Base-by-base conservation (phyloP, 2,113 vertebrate genomes). In the Calyptommatus sinebrachiatus region DNA sequence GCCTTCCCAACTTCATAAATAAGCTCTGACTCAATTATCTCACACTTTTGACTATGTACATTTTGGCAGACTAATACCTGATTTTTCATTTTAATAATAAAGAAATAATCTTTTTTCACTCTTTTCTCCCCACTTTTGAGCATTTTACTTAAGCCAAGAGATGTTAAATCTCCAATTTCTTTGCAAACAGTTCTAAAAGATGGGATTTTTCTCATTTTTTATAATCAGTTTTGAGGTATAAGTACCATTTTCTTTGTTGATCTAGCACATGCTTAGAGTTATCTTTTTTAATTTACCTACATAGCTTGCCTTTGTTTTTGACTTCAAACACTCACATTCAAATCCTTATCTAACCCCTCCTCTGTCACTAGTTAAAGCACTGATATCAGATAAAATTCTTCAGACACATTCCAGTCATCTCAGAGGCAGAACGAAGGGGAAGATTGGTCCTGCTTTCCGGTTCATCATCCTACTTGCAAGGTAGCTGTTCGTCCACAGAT, bases 151-250 rank as follows among this genome's bases (percentile, higher is more conserved):
- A 75, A 84, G 81, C 24, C 63, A 60, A 75, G 76, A 85, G 28
- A 57, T 50, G 66, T 21, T 0, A 24, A 78, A 65, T 76, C 8
- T 2, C 75, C 76, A 8, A n/a, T 53, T 81, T 62, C 57, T 78
- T 83, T 21, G 1, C 76, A 10, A 67, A 71, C 70, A 14, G 72
- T 87, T 89, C 82, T n/a, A 84, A 80, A 68, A 26, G 66, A 1
- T 82, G 70, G 63, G 41, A 71, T 20, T 79, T 6, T 71, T 45
- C 50, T 89, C 31, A 8, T 84, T 89, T 45, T 24, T 89, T 84
- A 84, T 12, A 84, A 88, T 81, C 70, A 69, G 21, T 89, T 80
- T 86, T 90, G 86, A 94, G 87, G 84, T 93, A 92, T 81, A 71
- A 1, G 24, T 2, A 84, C 87, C 76, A 85, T 87, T 88, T 84